Evolutionary conservation across 2,113 vertebrate species (phyloP).

Genomic region (Sinocyclocheilus anophthalmus): DNA sequence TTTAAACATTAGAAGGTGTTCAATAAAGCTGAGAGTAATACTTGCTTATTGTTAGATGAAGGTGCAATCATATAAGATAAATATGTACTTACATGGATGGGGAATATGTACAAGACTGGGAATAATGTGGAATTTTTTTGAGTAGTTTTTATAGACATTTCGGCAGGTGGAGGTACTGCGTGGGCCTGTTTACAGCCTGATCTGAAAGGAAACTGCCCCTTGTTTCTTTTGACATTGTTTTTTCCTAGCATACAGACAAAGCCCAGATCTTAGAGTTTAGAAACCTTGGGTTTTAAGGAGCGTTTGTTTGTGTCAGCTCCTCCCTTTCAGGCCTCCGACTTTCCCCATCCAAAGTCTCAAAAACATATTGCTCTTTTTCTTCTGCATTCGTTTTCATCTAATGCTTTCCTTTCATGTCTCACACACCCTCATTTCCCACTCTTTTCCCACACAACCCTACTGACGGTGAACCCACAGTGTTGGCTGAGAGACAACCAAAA

Average conservation of each 20-base stretch:
- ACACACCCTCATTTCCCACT: conserved; percentile 23
- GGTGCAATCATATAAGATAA: background rate
- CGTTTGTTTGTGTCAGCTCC: background rate
- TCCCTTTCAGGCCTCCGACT: background rate
- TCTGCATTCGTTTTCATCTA: background rate
- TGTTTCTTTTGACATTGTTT: background rate
- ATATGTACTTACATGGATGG: background rate
- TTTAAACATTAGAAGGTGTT: background rate
- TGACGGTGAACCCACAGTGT: background rate
- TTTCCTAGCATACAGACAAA: background rate
- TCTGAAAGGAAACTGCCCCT: background rate
- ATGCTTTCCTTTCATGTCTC: conserved; percentile 15
- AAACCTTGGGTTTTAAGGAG: background rate
- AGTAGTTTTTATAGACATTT: background rate
- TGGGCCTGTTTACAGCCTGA: background rate
- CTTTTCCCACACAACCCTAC: conserved; percentile 34
- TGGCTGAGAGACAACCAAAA: conserved; percentile 8
- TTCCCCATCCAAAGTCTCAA: background rate
- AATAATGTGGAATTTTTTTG: background rate
- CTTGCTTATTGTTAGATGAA: background rate
- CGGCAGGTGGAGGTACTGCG: background rate
- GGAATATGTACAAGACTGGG: background rate
- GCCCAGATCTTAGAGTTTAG: background rate
- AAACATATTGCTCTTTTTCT: conserved; percentile 11
- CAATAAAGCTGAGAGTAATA: background rate